Conservation (phyloP, 2,888 invertebrate genomes). For the Prenolepis imparis region DNA sequence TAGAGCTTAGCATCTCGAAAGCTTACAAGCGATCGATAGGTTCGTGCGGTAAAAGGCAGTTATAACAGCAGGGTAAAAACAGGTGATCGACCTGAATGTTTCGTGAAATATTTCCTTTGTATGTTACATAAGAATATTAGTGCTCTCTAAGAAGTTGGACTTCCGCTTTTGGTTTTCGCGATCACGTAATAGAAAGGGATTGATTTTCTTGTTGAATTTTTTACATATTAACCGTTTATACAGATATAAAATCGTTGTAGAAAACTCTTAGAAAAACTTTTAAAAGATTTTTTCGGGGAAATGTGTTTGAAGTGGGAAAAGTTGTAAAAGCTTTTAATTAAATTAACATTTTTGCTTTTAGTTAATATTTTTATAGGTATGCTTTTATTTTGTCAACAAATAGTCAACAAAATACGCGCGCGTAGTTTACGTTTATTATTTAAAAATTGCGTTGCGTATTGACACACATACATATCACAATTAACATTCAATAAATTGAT, state of each 20-base stretch:
- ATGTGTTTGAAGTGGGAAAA: neutral
- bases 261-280: neutral
- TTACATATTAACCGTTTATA: neutral
- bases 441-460: neutral
- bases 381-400: neutral
- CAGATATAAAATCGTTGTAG: neutral
- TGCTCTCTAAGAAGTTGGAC: constrained; percentile 15
- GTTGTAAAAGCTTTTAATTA: neutral
- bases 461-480: neutral
- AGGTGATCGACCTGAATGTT: constrained; percentile 73
- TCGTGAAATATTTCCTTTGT: constrained; percentile 64
- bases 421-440: neutral
- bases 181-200: neutral
- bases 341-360: neutral
- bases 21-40: constrained; percentile 72
- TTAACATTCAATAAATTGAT: constrained; percentile 14
- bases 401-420: no score
- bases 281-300: neutral
- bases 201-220: neutral
- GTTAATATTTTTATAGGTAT: neutral
- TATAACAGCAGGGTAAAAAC: constrained; percentile 64
- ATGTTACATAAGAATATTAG: constrained; percentile 50
- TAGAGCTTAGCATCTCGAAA: constrained; percentile 71
- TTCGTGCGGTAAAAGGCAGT: constrained; percentile 63
- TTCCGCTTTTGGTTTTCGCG: constrained; percentile 6